Base-by-base conservation (phyloP, 2,113 vertebrate genomes). In the Syrrhaptes paradoxus region DNA sequence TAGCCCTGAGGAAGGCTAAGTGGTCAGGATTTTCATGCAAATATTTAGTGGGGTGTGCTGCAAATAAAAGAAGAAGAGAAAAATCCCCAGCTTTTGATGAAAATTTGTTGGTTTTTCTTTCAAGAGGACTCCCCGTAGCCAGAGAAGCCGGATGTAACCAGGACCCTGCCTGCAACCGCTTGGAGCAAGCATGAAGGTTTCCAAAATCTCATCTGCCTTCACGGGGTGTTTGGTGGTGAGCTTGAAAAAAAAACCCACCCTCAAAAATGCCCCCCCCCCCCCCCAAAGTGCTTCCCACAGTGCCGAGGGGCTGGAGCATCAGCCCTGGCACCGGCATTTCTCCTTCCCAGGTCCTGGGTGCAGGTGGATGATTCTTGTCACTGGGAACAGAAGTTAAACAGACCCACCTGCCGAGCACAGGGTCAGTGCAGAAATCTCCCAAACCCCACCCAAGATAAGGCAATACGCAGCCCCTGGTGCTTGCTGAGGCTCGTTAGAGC, bases 201-300 rank as follows among this genome's bases (percentile, higher is more conserved):
- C 81, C 2, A 0, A 2, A 2, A 0, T 5, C 48, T 61, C 54
- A 2, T 85, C 19, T 17, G 48, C 52, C 74, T 36, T 32, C 3
- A 0, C 34, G 4, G 58, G 38, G 5, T 1, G 0, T 54, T 86
- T 22, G n/a, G 34, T 17, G 5, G 15, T 4, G 19, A 58, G 61
- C 41, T 46, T 4, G 1, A 17, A 22, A 84, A 51, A 8, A n/a
- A 45, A 61, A 41, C 38, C n/a, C n/a, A n/a, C n/a, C n/a, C n/a
- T n/a, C n/a, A n/a, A n/a, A n/a, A n/a, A n/a, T n/a, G n/a, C n/a
- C n/a, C n/a, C n/a, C n/a, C n/a, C n/a, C n/a, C 41, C 68, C 43
- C 62, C 1, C 38, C 38, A 4, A 17, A 54, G 2, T 7, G 0
- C 51, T 89, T 70, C 55, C 54, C 6, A 1, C 4, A 3, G 49